Base-by-base conservation (phyloP, 2,113 vertebrate genomes). In the Vireo altiloquus region DNA sequence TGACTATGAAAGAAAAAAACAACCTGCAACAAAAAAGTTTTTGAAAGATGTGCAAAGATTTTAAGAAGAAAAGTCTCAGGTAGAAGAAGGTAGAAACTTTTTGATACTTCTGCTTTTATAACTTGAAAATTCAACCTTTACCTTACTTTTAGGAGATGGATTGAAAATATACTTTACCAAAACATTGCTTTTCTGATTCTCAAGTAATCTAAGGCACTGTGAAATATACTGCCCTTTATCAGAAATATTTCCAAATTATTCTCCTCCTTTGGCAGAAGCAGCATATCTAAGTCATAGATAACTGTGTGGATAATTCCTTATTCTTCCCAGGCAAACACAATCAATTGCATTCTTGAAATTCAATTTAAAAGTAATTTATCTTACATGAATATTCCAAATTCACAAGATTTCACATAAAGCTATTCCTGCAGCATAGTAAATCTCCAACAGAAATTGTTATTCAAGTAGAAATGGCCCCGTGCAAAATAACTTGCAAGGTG, bases 281-380 rank as follows among this genome's bases (percentile, higher is more conserved):
- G 84, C 95, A 96, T 90, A 97, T 97, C 92, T 89, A 94, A 94
- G 77, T 94, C 89, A 94, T 54, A 93, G 89, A 95, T 98, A 97
- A 97, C 91, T 92, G 49, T 75, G 91, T 95, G 93, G 89, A 96
- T 97, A 97, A 96, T 95, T 97, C 88, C 93, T 97, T 96, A 96
- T 95, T 96, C 95, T 96, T 97, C 76, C 63, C 84, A 95, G 35
- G 86, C 91, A 98, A 97, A 97, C 71, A 93, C 90, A 95, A 96
- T 95, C 94, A 94, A 96, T 52, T 77, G 91, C 87, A 90, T 92
- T 95, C 47, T 6, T 94, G 90, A 95, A 98, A 97, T 97, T 97
- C 96, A 97, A 97, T 97, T 97, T 97, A 72, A 95, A 98, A 98
- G 92, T 91, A 90, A 97, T 98, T 97, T 97, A 97, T 97, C 95